Evolutionary conservation across 1,140 invertebrate species (phyloP), one percentile per base, ranked within the genome.

Genomic region (Dreissena rostriformis): DNA sequence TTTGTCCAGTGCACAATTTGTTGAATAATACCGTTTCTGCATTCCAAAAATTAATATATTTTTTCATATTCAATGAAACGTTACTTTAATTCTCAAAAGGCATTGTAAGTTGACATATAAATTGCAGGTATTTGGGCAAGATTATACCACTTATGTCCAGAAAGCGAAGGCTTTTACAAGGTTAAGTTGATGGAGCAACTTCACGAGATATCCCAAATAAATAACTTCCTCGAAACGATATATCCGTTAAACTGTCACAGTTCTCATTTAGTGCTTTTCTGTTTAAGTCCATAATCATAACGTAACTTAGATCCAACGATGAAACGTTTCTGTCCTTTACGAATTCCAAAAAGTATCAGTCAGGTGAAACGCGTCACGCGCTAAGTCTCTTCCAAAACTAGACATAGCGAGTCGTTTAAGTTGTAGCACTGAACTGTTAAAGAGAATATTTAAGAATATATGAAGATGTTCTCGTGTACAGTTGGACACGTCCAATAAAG

Each of bases 161-260:
- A 74, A 10, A 74, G 29, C 72, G 61, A 74, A 17, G 15, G 26
- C 29, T 14, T 55, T 74, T 12, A 74, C 19, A 28, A 29, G 22
- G 17, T 11, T 22, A 22, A 61, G 10, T n/a, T 74, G 52, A 26
- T 57, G 7, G 19, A 28, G 51, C 7, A 26, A 19, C 22, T 1
- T 7, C 29, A 10, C 15, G 24, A 26, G 10, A 29, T 0, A 24
- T 15, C 17, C 19, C 61, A 7, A 26, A 17, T 22, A 24, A 74
- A 17, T 28, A 14, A 57, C 5, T 11, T 29, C 19, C 39, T 15
- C 12, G 49, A 53, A 17, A 24, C 53, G 22, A 57, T 74, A 15
- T 57, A 15, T n/a, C 15, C 19, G 5, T 57, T 28, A 24, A 74
- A 61, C 4, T 57, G 12, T 26, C 61, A 57, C n/a, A 74, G 53